phyloP scores from a whole-genome alignment of 2,797 vertebrate species.

The Artibeus lituratus region DNA sequence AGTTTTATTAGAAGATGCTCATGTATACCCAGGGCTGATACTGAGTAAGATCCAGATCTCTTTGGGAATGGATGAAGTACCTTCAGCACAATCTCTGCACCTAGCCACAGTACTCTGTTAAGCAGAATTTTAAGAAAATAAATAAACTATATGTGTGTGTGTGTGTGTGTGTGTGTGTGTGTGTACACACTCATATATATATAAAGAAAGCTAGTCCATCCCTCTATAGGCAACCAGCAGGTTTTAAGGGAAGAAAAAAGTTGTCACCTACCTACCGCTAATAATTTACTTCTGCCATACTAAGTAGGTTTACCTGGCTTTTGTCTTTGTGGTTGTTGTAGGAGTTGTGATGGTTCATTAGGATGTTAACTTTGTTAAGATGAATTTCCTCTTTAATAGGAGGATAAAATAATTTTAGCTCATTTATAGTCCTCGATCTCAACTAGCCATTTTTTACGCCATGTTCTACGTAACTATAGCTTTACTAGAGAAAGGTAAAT shows the following conservation, averaged over 20 bases:
- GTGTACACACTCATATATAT: no score
- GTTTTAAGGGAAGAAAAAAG: not conserved
- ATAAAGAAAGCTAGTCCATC: not conserved
- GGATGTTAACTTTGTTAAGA: not conserved
- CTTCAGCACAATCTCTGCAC: not conserved
- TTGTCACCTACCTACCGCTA: not conserved
- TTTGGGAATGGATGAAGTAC: not conserved
- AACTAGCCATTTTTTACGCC: conserved; percentile 1
- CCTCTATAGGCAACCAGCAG: not conserved
- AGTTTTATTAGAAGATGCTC: not conserved
- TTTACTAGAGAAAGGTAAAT: conserved; percentile 26
- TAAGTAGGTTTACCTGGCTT: not conserved
- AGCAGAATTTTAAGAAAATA: conserved; percentile 21
- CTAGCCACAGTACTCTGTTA: not conserved
- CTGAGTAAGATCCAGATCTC: not conserved
- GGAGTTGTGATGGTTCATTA: not conserved
- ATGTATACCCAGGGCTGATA: not conserved
- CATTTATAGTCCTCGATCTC: not conserved
- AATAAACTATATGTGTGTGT: not conserved
- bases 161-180: rapidly evolving
- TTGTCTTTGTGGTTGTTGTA: not conserved
- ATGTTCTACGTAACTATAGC: not conserved
- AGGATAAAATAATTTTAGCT: conserved; percentile 39
- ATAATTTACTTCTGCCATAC: not conserved
- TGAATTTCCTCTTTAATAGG: conserved; percentile 29